phyloP scores from a whole-genome alignment of 2,888 invertebrate genomes.

The Crioceris asparagi region DNA sequence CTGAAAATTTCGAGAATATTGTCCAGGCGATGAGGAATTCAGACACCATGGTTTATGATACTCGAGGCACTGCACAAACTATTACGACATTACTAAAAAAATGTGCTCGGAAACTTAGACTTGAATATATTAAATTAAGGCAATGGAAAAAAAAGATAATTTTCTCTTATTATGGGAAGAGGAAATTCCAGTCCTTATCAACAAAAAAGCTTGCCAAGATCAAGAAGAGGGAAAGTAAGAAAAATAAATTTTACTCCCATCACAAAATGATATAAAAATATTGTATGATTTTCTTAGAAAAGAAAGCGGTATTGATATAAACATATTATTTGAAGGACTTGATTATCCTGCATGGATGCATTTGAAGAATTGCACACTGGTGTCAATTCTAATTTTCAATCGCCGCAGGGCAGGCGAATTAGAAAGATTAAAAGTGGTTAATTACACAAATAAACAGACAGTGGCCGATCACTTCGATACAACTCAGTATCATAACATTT shows the following conservation, averaged over 20 bases:
- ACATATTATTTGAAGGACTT: neutral
- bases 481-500: neutral
- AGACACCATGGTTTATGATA: neutral
- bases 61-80: neutral
- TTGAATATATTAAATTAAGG: neutral
- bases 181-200: neutral
- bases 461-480: neutral
- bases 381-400: neutral
- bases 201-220: neutral
- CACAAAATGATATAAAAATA: neutral
- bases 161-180: no score
- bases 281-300: conserved; percentile 5
- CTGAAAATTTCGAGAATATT: neutral
- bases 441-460: neutral
- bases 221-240: neutral
- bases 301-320: neutral
- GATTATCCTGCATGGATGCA: neutral
- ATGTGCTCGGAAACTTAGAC: neutral
- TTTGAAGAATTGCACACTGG: neutral
- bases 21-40: neutral
- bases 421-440: no score
- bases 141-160: neutral
- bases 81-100: neutral
- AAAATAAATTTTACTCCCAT: neutral
- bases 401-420: neutral